Evolutionary conservation across 2,888 invertebrate species (phyloP), one percentile per base, ranked within the genome.

Genomic region (Microchrysa polita): DNA sequence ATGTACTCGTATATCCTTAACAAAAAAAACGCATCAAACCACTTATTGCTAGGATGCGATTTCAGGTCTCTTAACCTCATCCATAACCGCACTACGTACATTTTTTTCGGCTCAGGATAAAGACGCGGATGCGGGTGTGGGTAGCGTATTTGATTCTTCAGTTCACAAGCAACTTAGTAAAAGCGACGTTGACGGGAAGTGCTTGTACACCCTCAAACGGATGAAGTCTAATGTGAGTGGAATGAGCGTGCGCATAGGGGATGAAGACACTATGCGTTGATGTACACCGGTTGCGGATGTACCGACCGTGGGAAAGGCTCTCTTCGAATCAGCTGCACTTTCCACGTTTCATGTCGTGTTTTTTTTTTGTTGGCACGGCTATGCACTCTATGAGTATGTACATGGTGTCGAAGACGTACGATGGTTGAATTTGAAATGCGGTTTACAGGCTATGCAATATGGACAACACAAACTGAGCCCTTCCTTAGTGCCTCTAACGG

Each of bases 71-170:
- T n/a, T n/a, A 44, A 65, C 65, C 65, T 65, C 65, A 48, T 65
- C 65, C 65, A 22, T 65, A 65, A 44, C 65, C 65, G 65, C 20
- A 40, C 42, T 9, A 42, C 16, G 20, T 23, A 22, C 18, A 2
- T 40, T 61, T 42, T n/a, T 59, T 10, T 20, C n/a, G 27, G n/a
- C 16, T 16, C 34, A 65, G 48, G 65, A 65, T 65, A 65, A 65
- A 65, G 65, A 65, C 65, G 48, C 65, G 65, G 65, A 65, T 65
- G 65, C 65, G 65, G 65, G 65, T 65, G 16, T 18, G 44, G 18
- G 20, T 65, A 22, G 14, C 65, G 44, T 20, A 22, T 9, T 48
- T 10, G 48, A 44, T 14, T 22, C 22, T 22, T 14, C 22, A 22
- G 23, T 12, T 7, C 65, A 44, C 7, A 65, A 20, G 65, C 20